Conservation (phyloP, 2,113 vertebrate species). For the Muntiacus muntjak region DNA sequence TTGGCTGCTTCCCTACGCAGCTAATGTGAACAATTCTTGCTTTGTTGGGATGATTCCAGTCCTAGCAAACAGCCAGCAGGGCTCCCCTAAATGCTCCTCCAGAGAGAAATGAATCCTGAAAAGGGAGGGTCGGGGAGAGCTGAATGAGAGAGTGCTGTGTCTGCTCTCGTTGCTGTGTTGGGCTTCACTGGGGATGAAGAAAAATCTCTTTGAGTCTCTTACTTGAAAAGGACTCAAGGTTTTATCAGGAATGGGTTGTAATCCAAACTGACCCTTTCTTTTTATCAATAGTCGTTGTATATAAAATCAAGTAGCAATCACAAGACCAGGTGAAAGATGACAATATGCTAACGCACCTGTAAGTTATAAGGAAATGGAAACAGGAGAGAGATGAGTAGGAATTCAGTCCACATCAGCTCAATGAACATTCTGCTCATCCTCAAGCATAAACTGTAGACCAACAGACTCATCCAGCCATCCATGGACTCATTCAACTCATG, state of each 20-base stretch:
- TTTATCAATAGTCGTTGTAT: not conserved
- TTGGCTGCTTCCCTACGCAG: not conserved
- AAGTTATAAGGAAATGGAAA: not conserved
- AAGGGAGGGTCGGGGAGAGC: not conserved
- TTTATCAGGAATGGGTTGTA: not conserved
- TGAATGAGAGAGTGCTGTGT: not conserved
- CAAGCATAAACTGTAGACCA: not conserved
- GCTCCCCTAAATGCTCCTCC: not conserved
- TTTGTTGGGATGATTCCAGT: not conserved
- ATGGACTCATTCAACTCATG: no score
- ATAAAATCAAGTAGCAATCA: not conserved
- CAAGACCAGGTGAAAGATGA: not conserved
- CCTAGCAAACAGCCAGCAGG: not conserved
- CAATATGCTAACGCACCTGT: not conserved
- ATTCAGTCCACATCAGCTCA: no score
- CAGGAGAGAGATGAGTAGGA: not conserved
- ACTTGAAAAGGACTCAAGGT: not conserved
- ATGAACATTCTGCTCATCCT: not conserved
- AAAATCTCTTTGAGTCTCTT: not conserved
- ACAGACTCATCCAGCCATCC: fast-evolving
- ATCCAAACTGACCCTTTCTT: not conserved
- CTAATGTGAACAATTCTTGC: not conserved
- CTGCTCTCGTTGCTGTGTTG: no score
- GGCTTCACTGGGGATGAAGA: not conserved
- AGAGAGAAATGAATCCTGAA: not conserved